Conservation (phyloP, 2,113 vertebrate species). For the Paradisaea rubra region DNA sequence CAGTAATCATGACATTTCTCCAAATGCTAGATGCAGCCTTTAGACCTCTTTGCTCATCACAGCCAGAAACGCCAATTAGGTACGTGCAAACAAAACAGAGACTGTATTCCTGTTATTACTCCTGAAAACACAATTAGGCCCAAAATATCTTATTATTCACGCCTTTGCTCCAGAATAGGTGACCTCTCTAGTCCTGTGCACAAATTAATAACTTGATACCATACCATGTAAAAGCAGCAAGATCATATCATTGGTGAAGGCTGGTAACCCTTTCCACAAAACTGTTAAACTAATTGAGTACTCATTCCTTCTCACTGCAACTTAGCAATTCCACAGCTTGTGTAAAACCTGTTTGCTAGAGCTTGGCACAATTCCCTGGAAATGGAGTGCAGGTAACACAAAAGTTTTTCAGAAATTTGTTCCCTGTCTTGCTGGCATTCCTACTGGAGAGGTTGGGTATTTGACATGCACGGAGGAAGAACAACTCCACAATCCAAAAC, state of each 20-base stretch:
- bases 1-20: neutral
- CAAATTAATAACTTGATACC: neutral
- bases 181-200: neutral
- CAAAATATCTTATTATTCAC: neutral
- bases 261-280: neutral
- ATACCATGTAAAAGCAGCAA: neutral
- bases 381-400: neutral
- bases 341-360: neutral
- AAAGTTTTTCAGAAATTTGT: neutral
- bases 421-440: neutral
- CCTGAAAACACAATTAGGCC: neutral
- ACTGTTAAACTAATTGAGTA: neutral
- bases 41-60: neutral
- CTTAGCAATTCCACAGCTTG: neutral
- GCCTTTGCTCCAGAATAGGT: neutral
- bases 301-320: neutral
- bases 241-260: neutral
- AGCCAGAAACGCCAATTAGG: neutral
- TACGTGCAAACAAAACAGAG: neutral
- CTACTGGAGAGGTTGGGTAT: neutral
- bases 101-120: neutral
- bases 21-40: neutral
- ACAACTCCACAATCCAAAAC: neutral
- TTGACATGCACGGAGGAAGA: neutral
- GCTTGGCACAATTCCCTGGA: neutral